Evolutionary conservation across 2,888 invertebrate species (phyloP).

Genomic region (Lepidochitona cinerea): DNA sequence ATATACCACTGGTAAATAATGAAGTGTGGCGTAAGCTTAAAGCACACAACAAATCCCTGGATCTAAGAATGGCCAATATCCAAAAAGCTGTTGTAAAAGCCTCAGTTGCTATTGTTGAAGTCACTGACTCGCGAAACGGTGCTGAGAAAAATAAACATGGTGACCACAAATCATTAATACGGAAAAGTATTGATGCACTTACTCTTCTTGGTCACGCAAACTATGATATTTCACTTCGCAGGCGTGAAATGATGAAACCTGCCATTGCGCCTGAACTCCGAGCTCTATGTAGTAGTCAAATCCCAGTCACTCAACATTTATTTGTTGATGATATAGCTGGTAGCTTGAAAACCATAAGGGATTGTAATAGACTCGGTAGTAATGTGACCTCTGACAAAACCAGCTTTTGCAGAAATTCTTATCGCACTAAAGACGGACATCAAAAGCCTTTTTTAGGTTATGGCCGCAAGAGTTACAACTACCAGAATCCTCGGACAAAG

Average conservation of each 20-base stretch:
- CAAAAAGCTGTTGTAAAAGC: not conserved
- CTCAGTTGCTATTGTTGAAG: not conserved
- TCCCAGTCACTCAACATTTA: not conserved
- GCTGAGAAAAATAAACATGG: not conserved
- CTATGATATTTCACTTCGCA: slow-evolving; percentile 6
- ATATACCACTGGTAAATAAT: not conserved
- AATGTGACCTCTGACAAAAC: not conserved
- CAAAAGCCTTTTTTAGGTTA: not conserved
- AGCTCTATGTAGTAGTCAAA: not conserved
- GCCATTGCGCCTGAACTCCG: slow-evolving; percentile 3
- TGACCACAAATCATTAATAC: not conserved
- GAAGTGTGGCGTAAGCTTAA: not conserved
- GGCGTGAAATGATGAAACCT: slow-evolving; percentile 8
- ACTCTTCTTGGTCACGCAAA: slow-evolving; percentile 14
- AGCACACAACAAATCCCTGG: not conserved
- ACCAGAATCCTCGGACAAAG: not conserved
- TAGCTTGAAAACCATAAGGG: slow-evolving; percentile 11
- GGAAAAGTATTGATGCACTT: not conserved
- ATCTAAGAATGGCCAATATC: not conserved
- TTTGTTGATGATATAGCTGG: slow-evolving; percentile 16
- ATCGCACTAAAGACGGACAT: not conserved
- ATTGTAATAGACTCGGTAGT: slow-evolving; percentile 3
- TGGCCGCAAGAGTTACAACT: not conserved
- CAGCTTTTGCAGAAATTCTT: not conserved
- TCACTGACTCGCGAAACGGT: not conserved